Evolutionary conservation across 2,797 vertebrate genomes (phyloP).

Genomic region (Okamejei kenojei): DNA sequence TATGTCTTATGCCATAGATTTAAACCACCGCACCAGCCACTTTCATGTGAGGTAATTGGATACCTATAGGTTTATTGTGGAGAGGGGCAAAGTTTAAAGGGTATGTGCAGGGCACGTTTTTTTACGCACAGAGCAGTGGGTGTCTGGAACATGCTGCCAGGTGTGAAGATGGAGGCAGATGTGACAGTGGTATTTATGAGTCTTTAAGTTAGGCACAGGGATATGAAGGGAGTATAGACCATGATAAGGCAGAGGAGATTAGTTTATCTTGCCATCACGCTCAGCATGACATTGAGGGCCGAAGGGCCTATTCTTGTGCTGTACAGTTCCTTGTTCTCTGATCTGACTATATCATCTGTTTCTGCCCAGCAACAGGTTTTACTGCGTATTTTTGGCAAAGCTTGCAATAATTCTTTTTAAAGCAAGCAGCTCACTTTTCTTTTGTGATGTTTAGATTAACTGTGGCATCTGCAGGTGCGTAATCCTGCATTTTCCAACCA

Average conservation of each 20-base stretch:
- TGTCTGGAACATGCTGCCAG: too few relatives aligned
- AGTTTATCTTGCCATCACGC: too few relatives aligned
- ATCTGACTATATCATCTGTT: not conserved
- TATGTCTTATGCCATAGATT: not conserved
- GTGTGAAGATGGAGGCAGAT: too few relatives aligned
- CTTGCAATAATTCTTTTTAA: not conserved
- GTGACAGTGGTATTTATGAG: too few relatives aligned
- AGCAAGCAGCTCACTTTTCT: not conserved
- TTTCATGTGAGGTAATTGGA: not conserved
- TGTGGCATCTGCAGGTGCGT: not conserved
- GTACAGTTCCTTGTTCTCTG: not conserved
- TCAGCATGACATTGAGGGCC: too few relatives aligned
- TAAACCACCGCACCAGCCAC: not conserved
- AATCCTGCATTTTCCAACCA: constrained; percentile 1
- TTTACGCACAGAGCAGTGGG: too few relatives aligned
- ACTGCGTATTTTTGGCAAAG: not conserved
- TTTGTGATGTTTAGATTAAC: not conserved
- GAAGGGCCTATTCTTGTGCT: too few relatives aligned
- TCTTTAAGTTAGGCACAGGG: too few relatives aligned
- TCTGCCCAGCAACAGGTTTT: not conserved
- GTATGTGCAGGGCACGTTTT: too few relatives aligned
- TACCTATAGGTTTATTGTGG: not conserved
- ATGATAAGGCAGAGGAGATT: too few relatives aligned
- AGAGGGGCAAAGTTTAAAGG: not conserved
- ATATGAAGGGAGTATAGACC: too few relatives aligned